These are phyloP conservation scores for Elaphurus davidianus DNA, from an alignment of 2,113 vertebrate genomes.

Conservation along the genomic window DNA sequence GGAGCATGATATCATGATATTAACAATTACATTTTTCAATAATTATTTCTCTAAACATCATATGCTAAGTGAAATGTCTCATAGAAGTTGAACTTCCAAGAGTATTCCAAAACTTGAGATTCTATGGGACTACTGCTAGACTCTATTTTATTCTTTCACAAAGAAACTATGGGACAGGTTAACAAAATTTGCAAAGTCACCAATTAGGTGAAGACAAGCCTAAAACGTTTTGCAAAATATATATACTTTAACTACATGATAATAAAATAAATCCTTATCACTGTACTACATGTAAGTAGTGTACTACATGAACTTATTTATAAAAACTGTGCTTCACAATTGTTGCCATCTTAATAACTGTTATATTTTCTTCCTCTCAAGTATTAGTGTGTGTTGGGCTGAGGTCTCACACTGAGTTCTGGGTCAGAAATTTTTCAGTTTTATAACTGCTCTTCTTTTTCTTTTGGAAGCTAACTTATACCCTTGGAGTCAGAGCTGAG, in stretches of 20 bases:
- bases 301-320: not conserved
- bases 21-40: not conserved
- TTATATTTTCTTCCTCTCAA: not conserved
- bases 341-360: not conserved
- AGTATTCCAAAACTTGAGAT: not conserved
- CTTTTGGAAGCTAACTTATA: not conserved
- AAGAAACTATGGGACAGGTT: not conserved
- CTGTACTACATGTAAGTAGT: not conserved
- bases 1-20: not conserved
- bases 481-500: not conserved
- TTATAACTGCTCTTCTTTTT: not conserved
- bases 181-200: not conserved
- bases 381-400: not conserved
- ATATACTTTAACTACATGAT: not conserved
- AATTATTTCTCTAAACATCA: not conserved
- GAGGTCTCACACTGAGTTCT: not conserved
- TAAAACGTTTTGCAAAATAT: not conserved
- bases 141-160: not conserved
- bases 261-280: not conserved
- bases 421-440: not conserved
- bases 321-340: not conserved
- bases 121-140: not conserved
- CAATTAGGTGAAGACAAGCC: not conserved
- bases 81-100: not conserved
- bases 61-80: not conserved